Evolutionary conservation across 2,797 vertebrate genomes (phyloP), one percentile per base, ranked within the genome.

Genomic region (Leptatherina wallacei): DNA sequence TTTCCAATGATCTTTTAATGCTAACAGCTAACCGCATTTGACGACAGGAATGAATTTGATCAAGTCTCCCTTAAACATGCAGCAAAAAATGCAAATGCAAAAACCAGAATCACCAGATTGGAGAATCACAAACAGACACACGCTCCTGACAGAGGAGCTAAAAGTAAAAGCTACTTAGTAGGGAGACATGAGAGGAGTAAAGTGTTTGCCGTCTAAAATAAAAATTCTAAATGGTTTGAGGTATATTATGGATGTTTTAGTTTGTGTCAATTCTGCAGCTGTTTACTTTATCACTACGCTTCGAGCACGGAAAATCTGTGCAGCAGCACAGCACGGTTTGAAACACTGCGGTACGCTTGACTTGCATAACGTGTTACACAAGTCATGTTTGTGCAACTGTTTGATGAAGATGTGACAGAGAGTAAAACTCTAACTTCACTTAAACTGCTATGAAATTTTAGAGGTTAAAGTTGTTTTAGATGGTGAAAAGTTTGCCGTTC

Each of bases 1-100:
- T 65, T 61, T 55, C 36, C 9, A 73, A 2, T 54, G 47, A 36
- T 66, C 51, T 18, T 22, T n/a, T 27, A 54, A 61, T 35, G 61
- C 14, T 27, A 36, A 62, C 22, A 29, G 10, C 12, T n/a, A 10
- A 66, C 33, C 68, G 57, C 18, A 60, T 62, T 65, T 55, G 30
- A 57, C 22, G 29, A 44, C 10, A 9, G 22, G 22, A 62, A 55
- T 29, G 16, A 62, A 65, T 61, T 20, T 1, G 13, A 32, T 59
- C 18, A 65, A 78, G 36, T 36, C 52, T 7, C 18, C 16, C 16
- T 2, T 47, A 36, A 13, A 55, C 40, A 55, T 14, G 42, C 0
- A 30, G 11, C 42, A n/a, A 10, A 40, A 69, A 49, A 75, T 38
- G 4, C 6, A 6, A 16, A n/a, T 22, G 6, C n/a, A 73, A 77